phyloP scores from a whole-genome alignment of 1,140 invertebrate species.

The Acromyrmex heyeri region DNA sequence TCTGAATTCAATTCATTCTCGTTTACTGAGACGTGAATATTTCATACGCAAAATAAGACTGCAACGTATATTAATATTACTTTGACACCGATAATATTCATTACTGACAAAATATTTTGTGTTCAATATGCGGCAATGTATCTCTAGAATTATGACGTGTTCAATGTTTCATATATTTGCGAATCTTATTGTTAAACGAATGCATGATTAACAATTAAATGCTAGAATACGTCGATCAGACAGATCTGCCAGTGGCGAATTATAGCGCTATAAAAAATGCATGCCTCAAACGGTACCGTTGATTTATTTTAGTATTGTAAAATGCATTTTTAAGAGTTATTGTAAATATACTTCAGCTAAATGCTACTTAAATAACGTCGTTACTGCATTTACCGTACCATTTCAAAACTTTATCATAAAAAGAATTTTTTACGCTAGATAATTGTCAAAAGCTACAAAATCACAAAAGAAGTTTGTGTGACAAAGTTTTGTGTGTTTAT shows the following conservation, averaged over 20 bases:
- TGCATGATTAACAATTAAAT: not conserved
- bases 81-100: not conserved
- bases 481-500: too few species aligned
- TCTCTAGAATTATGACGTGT: not conserved
- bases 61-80: not conserved
- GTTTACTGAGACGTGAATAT: too few species aligned
- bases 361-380: conserved; percentile 13
- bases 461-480: too few species aligned
- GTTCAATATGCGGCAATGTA: not conserved
- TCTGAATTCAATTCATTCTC: too few species aligned
- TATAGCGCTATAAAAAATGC: conserved; percentile 34
- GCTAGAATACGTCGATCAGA: not conserved
- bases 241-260: not conserved
- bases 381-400: conserved; percentile 34
- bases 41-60: not conserved
- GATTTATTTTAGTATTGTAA: conserved; percentile 54
- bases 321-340: conserved; percentile 56
- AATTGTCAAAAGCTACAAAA: not conserved
- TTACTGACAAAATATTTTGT: conserved; percentile 11
- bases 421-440: not conserved
- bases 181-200: conserved; percentile 11
- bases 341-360: conserved; percentile 66
- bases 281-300: conserved; percentile 41
- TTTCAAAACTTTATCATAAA: not conserved
- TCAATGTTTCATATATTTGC: not conserved